These are phyloP conservation scores for Brenthis ino DNA, from an alignment of 2,888 invertebrate genomes.

Conservation along the genomic window DNA sequence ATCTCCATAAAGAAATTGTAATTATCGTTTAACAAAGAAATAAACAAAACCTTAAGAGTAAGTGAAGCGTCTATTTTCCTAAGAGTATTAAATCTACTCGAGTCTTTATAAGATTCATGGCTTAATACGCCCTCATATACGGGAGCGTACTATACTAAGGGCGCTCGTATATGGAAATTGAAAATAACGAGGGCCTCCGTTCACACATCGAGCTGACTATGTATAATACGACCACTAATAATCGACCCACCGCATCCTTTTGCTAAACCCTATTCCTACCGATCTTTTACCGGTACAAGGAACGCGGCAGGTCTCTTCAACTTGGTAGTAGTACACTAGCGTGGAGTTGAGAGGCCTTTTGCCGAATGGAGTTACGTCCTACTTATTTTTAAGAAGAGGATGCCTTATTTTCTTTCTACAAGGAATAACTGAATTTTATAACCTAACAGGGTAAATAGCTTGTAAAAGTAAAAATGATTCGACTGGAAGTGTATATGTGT, in stretches of 20 bases:
- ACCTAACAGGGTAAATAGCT: slow-evolving; percentile 55
- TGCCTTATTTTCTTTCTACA: slow-evolving; percentile 76
- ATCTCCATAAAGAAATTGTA: slow-evolving; percentile 6
- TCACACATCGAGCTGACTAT: slow-evolving; percentile 76
- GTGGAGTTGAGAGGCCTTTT: slow-evolving; percentile 77
- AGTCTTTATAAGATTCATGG: slow-evolving; percentile 78
- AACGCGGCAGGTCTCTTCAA: slow-evolving; percentile 60
- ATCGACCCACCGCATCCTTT: slow-evolving; percentile 62
- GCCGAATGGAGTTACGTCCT: slow-evolving; percentile 80
- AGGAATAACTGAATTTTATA: slow-evolving; percentile 68
- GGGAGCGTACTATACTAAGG: slow-evolving; percentile 68
- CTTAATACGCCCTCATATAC: slow-evolving; percentile 76
- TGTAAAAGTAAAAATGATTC: slow-evolving; percentile 28
- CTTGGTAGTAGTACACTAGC: slow-evolving; percentile 68
- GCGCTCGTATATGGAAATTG: slow-evolving; percentile 80
- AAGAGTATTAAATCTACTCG: slow-evolving; percentile 64
- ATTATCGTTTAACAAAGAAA: slow-evolving; percentile 21
- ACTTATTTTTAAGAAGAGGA: slow-evolving; percentile 78
- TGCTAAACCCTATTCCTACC: slow-evolving; percentile 63
- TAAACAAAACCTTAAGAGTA: slow-evolving; percentile 20
- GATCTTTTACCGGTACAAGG: slow-evolving; percentile 60
- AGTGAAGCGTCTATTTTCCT: slow-evolving; percentile 38
- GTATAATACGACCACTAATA: slow-evolving; percentile 62
- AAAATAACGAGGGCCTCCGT: slow-evolving; percentile 80
- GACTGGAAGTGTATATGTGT: slow-evolving; percentile 4